A percentile compares a stretch with the other conserved stretches of the same genome.
Evolutionary conservation across 2,797 vertebrate genomes (phyloP).

Genomic region (Gobio occitaniae): DNA sequence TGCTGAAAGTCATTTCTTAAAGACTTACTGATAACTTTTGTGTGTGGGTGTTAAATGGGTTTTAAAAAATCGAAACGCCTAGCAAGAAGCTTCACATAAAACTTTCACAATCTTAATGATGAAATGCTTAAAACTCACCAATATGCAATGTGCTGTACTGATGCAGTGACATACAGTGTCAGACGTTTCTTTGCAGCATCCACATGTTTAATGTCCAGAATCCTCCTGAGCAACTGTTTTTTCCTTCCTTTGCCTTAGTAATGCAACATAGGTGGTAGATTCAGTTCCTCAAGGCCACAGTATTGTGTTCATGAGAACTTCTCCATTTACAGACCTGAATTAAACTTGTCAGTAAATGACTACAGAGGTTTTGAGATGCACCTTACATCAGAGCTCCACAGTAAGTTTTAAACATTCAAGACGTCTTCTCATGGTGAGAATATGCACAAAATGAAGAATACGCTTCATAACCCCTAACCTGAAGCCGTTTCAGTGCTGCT

Average conservation of each 20-base stretch:
- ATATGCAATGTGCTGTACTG: not conserved
- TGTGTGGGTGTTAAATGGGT: too few species aligned
- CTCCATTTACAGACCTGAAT: not conserved
- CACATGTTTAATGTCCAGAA: constrained; percentile 1
- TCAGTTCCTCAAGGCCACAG: constrained; percentile 19
- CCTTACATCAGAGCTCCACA: not conserved
- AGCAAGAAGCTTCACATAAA: not conserved
- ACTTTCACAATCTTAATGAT: not conserved
- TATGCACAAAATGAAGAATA: not conserved
- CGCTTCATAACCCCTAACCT: not conserved
- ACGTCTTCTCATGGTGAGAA: not conserved
- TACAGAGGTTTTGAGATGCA: not conserved
- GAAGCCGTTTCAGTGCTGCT: not conserved
- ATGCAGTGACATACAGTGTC: not conserved
- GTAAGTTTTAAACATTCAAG: constrained; percentile 4
- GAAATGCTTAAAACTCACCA: not conserved
- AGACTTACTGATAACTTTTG: not conserved
- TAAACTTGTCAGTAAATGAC: not conserved
- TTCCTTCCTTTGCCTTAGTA: not conserved
- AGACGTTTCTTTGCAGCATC: not conserved
- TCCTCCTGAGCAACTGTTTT: not conserved
- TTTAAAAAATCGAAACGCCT: not conserved
- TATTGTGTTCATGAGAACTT: constrained; percentile 21
- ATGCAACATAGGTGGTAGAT: not conserved
- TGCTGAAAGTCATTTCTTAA: not conserved